Base-by-base conservation (phyloP, 2,797 vertebrate species). In the Ciconia nigra region DNA sequence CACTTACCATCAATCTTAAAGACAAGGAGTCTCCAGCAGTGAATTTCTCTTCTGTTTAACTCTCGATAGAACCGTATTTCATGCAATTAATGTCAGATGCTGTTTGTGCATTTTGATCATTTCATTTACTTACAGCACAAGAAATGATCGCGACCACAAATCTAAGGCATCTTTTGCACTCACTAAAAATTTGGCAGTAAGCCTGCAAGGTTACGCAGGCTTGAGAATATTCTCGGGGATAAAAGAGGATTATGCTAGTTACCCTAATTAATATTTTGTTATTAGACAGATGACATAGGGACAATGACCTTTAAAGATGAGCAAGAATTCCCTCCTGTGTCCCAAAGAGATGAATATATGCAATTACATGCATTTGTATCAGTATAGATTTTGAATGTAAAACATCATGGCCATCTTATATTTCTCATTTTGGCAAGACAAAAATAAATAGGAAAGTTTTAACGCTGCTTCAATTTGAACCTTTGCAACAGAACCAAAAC, bases 61-160 rank as follows among this genome's bases (percentile, higher is more conserved):
- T 96, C 94, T 96, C 88, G 71, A 51, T 11, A 96, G 94, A 94
- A 96, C 41, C 21, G 25, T 95, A 94, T 93, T 97, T 97, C 86
- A 78, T 54, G 91, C 91, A 95, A 92, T 94, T 92, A 95, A 80
- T 89, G 87, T 86, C 71, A 96, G 84, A 90, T 19, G 17, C 65
- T 96, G 76, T 82, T 94, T 94, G 52, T 33, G 81, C 86, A 93
- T 96, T 97, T 93, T 94, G 87, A 96, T 92, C 6, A 37, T 96
- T 96, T 96, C 58, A 91, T 96, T 94, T 95, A 92, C 73, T 94
- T 83, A 61, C 47, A 91, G 84, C 42, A 70, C n/a, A 69, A 96
- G 86, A 94, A 97, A 94, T 24, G 5, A 94, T 91, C 91, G 87
- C 3, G 4, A 66, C 73, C 73, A 89, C 81, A 92, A 87, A 94